Evolutionary conservation across 2,888 invertebrate genomes (phyloP).

Genomic region (Cepaea hortensis): DNA sequence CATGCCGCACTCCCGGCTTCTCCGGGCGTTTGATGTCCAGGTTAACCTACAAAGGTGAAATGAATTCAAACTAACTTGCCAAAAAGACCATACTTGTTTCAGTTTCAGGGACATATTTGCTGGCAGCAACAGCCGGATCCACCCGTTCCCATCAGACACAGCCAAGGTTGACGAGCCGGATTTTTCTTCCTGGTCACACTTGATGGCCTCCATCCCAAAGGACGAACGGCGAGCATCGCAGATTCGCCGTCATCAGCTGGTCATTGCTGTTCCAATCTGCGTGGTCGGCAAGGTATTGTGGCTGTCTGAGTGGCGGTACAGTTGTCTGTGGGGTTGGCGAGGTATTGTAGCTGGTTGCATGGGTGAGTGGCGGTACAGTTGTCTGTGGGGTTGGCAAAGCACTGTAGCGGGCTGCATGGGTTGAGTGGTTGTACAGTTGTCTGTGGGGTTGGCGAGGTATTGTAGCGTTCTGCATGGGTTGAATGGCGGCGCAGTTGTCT

Average conservation of each 20-base stretch:
- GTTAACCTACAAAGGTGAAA: no score
- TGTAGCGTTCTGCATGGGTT: neutral
- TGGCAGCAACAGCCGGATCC: neutral
- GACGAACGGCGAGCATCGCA: constrained; percentile 23
- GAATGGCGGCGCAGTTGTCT: neutral
- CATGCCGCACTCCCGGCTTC: no score
- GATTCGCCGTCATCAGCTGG: constrained; percentile 36
- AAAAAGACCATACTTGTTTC: neutral
- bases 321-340: neutral
- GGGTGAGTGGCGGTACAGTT: neutral
- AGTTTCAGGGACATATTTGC: constrained; percentile 24
- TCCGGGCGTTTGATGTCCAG: no score
- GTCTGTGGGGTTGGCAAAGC: neutral
- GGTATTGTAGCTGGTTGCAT: neutral
- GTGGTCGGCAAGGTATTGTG: constrained; percentile 33
- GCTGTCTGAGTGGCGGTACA: no score
- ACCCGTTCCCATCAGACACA: neutral
- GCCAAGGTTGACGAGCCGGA: constrained; percentile 20
- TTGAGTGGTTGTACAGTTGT: neutral
- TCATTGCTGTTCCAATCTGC: constrained; percentile 39
- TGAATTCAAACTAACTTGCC: no score
- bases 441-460: neutral
- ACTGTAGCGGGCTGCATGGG: neutral
- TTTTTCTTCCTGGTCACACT: constrained; percentile 13
- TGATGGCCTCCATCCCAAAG: constrained; percentile 27